These are phyloP conservation scores for Percopsis transmontana DNA, from an alignment of 2,113 vertebrate genomes.

Conservation along the genomic window DNA sequence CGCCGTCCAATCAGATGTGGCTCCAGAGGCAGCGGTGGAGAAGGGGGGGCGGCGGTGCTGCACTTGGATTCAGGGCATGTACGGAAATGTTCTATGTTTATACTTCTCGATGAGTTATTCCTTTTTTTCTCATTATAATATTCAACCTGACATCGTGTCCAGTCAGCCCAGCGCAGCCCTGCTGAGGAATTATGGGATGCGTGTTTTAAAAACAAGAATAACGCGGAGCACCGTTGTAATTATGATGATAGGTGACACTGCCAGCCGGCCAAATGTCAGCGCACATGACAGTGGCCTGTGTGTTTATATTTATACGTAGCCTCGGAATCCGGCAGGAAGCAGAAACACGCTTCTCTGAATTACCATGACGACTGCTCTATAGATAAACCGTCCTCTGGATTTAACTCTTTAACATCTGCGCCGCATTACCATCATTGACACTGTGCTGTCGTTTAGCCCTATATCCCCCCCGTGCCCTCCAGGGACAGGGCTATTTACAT, in stretches of 20 bases:
- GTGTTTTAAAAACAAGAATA: conserved; percentile 71
- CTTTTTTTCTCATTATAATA: conserved; percentile 76
- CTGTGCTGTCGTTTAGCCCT: conserved; percentile 61
- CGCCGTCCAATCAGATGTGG: conserved; percentile 64
- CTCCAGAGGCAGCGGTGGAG: conserved; percentile 49
- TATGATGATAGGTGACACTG: conserved; percentile 76
- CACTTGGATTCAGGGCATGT: conserved; percentile 72
- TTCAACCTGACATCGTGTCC: conserved; percentile 77
- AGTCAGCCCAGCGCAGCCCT: conserved; percentile 62
- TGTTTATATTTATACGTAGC: conserved; percentile 56
- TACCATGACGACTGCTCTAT: conserved; percentile 49
- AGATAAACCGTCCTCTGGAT: conserved; percentile 48
- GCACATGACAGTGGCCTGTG: conserved; percentile 67
- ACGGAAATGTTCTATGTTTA: conserved; percentile 59
- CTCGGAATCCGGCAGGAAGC: conserved; percentile 47
- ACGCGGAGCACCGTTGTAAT: conserved; percentile 57
- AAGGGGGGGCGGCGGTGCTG: conserved; percentile 17
- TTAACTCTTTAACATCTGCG: conserved; percentile 38
- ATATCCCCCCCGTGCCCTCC: conserved; percentile 50
- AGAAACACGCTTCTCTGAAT: conserved; percentile 62
- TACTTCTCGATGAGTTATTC: conserved; percentile 71
- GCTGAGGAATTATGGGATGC: conserved; percentile 67
- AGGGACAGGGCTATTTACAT: conserved; percentile 65
- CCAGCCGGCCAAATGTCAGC: conserved; percentile 65
- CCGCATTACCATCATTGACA: conserved; percentile 37